phyloP scores from a whole-genome alignment of 2,797 vertebrate species.

The Melanotaenia nigrans region DNA sequence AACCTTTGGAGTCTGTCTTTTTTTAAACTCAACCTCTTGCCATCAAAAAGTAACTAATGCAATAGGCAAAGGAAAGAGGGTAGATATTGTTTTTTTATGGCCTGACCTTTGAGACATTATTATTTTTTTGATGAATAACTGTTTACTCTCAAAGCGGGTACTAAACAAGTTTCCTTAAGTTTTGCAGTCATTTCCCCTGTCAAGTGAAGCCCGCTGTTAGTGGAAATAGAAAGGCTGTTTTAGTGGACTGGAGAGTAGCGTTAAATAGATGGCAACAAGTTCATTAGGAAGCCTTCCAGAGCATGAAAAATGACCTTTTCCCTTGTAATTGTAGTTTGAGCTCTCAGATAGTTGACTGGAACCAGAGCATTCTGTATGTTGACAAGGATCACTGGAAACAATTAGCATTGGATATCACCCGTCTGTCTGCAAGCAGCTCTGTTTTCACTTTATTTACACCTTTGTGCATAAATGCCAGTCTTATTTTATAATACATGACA shows the following conservation, averaged over 20 bases:
- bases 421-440: constrained; percentile 55
- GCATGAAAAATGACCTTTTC: constrained; percentile 86
- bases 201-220: constrained; percentile 65
- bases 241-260: constrained; percentile 69
- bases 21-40: constrained; percentile 25
- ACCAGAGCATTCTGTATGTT: constrained; percentile 72
- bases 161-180: constrained; percentile 77
- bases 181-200: constrained; percentile 67
- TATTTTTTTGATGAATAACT: constrained; percentile 87
- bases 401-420: constrained; percentile 75
- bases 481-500: constrained; percentile 64
- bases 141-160: constrained; percentile 76
- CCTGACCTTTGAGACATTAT: constrained; percentile 87
- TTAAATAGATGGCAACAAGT: constrained; percentile 80
- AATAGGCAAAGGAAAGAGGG: constrained; percentile 75
- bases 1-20: constrained; percentile 11
- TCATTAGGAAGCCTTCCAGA: constrained; percentile 81
- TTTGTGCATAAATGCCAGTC: constrained; percentile 54
- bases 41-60: constrained; percentile 78
- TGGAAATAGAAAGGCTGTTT: constrained; percentile 67
- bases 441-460: constrained; percentile 59
- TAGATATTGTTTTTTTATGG: constrained; percentile 88
- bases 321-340: constrained; percentile 78
- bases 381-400: constrained; percentile 83
- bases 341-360: constrained; percentile 81